phyloP scores from a whole-genome alignment of 2,888 invertebrate genomes.

The Meghimatium bilineatum region DNA sequence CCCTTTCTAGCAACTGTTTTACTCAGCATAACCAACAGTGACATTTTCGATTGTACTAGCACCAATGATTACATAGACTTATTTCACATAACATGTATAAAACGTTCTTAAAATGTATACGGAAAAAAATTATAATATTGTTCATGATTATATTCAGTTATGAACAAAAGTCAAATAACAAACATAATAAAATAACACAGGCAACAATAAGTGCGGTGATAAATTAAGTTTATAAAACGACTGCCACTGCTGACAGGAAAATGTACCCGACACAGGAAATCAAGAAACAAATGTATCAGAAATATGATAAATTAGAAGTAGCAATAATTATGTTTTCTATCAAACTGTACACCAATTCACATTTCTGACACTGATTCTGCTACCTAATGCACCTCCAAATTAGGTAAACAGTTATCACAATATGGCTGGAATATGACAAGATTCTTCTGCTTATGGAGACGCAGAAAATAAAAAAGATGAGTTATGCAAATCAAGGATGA shows the following conservation, averaged over 20 bases:
- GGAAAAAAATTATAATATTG: too few relatives aligned
- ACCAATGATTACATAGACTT: too few relatives aligned
- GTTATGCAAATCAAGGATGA: background rate
- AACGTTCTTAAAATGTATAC: too few relatives aligned
- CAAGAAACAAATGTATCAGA: background rate
- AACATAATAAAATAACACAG: background rate
- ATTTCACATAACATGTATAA: too few relatives aligned
- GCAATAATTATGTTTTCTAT: background rate
- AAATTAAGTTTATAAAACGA: background rate
- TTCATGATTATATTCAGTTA: background rate
- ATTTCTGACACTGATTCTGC: background rate
- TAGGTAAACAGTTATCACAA: background rate
- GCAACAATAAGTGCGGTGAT: constrained; percentile 1
- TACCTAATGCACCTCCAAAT: background rate
- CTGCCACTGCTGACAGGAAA: background rate
- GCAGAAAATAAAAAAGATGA: background rate
- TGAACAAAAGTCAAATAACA: background rate
- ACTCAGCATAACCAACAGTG: too few relatives aligned
- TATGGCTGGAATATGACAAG: background rate
- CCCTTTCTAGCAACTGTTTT: too few relatives aligned
- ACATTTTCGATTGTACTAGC: too few relatives aligned
- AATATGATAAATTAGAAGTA: background rate
- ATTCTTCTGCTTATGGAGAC: background rate
- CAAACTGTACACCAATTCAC: background rate
- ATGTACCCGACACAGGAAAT: background rate